Evolutionary conservation across 1,140 invertebrate genomes (phyloP), one percentile per base, ranked within the genome.

Genomic region (Maniola jurtina): DNA sequence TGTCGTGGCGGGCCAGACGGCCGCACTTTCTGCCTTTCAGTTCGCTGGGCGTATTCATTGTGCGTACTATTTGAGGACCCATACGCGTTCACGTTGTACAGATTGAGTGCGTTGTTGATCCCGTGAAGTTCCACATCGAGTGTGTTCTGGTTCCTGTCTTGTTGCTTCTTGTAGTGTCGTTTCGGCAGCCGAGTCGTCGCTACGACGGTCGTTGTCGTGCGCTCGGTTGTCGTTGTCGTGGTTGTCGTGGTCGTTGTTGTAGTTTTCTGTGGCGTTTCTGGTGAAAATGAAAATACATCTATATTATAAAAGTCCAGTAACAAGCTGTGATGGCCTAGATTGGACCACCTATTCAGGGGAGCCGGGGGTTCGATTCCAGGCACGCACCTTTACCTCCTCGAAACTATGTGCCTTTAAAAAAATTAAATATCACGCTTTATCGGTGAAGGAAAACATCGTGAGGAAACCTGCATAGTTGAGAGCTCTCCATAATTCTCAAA

Each of bases 221-320:
- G 67, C 5, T 75, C 68, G 8, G 81, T 80, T 35, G 88, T 85
- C 35, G 85, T 88, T 11, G 84, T 86, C 9, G 86, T 86, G 0
- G 84, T 85, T 7, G 86, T 88, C 2, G 86, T 88, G 3, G 82
- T 85, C 1, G 83, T 85, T 7, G 81, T 84, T 13, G 82, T 86
- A 7, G 86, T 90, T 68, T 83, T 80, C 50, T 83, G 80, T 57
- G 88, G 88, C 42, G 86, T 87, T 64, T 90, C 88, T 90, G 88
- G 81, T 85, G 80, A 88, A 34, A 55, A 13, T 33, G 6, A 34
- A 16, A 25, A 48, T 38, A 38, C 6, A 38, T 9, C 38, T 25
- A 1, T 25, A 25, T 25, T 25, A 25, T 25, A 25, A 25, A 25
- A 25, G 25, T 25, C 25, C 4, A 25, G 4, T 25, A 25, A 25